Evolutionary conservation across 2,888 invertebrate species (phyloP).

Genomic region (Poecilus cupreus): DNA sequence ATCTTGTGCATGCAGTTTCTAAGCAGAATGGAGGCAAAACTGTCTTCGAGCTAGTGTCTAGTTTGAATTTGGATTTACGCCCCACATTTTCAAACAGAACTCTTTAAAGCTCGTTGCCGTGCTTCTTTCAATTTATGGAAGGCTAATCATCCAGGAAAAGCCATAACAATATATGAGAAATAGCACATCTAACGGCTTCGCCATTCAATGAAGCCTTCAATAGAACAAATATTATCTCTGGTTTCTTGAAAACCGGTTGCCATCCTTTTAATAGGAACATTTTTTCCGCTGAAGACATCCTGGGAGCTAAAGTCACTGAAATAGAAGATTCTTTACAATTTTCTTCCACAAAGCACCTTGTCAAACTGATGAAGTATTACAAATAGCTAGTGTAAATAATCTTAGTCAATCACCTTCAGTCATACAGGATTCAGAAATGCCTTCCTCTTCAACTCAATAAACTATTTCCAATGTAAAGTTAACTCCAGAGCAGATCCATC

Average conservation of each 20-base stretch:
- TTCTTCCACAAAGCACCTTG: too few species aligned
- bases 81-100: too few species aligned
- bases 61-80: too few species aligned
- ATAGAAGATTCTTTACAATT: too few species aligned
- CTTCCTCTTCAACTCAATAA: too few species aligned
- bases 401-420: not conserved
- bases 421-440: too few species aligned
- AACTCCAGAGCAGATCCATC: slow-evolving; percentile 19
- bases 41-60: too few species aligned
- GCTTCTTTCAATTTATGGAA: slow-evolving; percentile 65
- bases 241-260: slow-evolving; percentile 61
- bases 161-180: slow-evolving; percentile 65
- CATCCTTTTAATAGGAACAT: slow-evolving; percentile 5
- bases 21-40: too few species aligned
- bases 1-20: too few species aligned
- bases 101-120: too few species aligned
- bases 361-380: not conserved
- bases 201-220: slow-evolving; percentile 59
- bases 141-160: slow-evolving; percentile 61
- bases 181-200: slow-evolving; percentile 55
- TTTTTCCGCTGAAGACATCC: slow-evolving; percentile 4
- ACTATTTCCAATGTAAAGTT: not conserved
- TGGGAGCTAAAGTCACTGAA: slow-evolving; percentile 11
- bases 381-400: not conserved
- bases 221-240: slow-evolving; percentile 59